Conservation (phyloP, 2,888 invertebrate genomes). For the Apotomis capreana region DNA sequence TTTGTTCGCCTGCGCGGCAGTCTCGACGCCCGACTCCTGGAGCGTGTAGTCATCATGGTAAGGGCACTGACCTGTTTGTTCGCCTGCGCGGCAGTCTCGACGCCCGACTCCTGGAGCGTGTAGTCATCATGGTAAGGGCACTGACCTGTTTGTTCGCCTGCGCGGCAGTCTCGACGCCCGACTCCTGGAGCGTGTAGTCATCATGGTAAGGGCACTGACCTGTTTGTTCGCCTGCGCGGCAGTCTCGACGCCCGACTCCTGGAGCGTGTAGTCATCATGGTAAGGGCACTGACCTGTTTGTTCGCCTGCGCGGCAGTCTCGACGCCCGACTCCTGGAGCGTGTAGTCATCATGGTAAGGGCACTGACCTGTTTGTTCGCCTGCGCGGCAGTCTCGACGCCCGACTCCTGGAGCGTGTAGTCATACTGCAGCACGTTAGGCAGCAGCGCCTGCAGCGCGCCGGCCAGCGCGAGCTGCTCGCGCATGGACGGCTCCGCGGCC, state of each 20-base stretch:
- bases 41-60: constrained; percentile 95
- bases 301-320: constrained; percentile 92
- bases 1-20: constrained; percentile 92
- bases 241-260: constrained; percentile 96
- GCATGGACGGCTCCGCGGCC: constrained; percentile 92
- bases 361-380: constrained; percentile 88
- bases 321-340: constrained; percentile 97
- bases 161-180: constrained; percentile 93
- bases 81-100: constrained; percentile 91
- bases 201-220: constrained; percentile 68
- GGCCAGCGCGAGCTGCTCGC: constrained; percentile 91
- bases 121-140: constrained; percentile 87
- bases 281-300: constrained; percentile 82
- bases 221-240: constrained; percentile 93
- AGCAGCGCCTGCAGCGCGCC: constrained; percentile 97
- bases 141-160: constrained; percentile 90
- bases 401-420: constrained; percentile 98
- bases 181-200: constrained; percentile 98
- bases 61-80: constrained; percentile 86
- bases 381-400: constrained; percentile 94
- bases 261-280: constrained; percentile 96
- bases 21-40: constrained; percentile 97
- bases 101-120: constrained; percentile 98
- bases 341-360: constrained; percentile 89
- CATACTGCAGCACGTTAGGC: constrained; percentile 95